A percentile compares a stretch with the other conserved stretches of the same genome.
phyloP scores from a whole-genome alignment of 2,888 invertebrate species.

The Orchesellides sinensis region DNA sequence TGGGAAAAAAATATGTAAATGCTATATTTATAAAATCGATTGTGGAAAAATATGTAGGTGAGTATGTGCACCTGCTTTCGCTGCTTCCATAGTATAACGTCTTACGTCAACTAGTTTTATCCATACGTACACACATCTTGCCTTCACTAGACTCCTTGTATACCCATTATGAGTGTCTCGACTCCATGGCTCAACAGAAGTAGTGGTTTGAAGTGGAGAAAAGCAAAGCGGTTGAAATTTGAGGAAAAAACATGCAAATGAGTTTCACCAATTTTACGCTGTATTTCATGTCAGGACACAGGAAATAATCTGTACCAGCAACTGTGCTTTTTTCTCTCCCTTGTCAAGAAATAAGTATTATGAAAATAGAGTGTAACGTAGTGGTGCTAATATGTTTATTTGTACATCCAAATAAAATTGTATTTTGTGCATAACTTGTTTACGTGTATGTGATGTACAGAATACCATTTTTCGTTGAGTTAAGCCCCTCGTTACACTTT shows the following conservation, averaged over 20 bases:
- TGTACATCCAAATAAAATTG: not conserved
- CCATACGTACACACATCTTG: no score
- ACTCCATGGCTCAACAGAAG: no score
- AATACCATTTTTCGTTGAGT: slow-evolving; percentile 17
- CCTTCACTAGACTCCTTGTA: no score
- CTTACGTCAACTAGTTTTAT: no score
- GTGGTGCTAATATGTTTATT: not conserved
- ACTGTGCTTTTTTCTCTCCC: not conserved
- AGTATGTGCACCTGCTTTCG: no score
- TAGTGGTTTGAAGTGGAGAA: not conserved
- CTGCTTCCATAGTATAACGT: no score
- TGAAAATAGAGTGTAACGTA: not conserved
- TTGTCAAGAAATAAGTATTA: not conserved
- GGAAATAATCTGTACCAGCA: slow-evolving; percentile 27
- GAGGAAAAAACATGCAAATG: slow-evolving; percentile 18
- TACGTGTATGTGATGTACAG: no score
- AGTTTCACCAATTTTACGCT: slow-evolving; percentile 18
- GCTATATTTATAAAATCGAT: no score
- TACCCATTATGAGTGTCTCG: no score
- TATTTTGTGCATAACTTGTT: no score
- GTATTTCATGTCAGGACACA: slow-evolving; percentile 14
- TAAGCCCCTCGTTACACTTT: slow-evolving; percentile 19
- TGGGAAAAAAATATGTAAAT: no score
- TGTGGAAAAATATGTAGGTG: no score
- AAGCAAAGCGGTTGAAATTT: slow-evolving; percentile 1